Evolutionary conservation across 2,797 vertebrate species (phyloP).

Genomic region (Alca torda): DNA sequence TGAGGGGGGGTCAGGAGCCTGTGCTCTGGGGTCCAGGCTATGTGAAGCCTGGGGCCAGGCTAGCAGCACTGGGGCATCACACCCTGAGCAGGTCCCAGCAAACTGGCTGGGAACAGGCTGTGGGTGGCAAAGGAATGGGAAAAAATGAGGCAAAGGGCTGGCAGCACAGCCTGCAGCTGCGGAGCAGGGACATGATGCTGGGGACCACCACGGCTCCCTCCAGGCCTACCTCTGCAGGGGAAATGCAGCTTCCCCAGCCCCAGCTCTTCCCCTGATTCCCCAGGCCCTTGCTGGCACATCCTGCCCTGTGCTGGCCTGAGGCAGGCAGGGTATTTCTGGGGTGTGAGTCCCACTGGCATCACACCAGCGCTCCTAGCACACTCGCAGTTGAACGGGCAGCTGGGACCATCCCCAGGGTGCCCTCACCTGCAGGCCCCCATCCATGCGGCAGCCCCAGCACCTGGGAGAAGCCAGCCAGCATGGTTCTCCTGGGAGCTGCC

Average conservation of each 20-base stretch:
- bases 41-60: not conserved
- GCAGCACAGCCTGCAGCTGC: not conserved
- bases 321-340: not conserved
- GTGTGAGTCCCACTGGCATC: not conserved
- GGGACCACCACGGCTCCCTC: not conserved
- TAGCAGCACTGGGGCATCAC: accelerated
- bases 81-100: not conserved
- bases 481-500: not conserved
- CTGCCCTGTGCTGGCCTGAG: not conserved
- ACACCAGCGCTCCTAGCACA: accelerated
- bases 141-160: not conserved
- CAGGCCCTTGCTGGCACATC: too few species aligned
- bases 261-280: not conserved
- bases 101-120: not conserved
- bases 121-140: not conserved
- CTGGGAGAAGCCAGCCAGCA: not conserved
- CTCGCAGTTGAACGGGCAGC: accelerated
- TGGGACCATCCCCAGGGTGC: not conserved
- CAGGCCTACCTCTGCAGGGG: not conserved
- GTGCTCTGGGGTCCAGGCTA: not conserved
- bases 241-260: not conserved
- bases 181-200: not conserved
- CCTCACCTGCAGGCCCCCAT: accelerated
- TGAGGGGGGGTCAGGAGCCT: not conserved
- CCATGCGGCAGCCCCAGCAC: accelerated